These are phyloP conservation scores for Sphenopsis melanotis DNA, from an alignment of 2,797 vertebrate genomes.

Conservation along the genomic window DNA sequence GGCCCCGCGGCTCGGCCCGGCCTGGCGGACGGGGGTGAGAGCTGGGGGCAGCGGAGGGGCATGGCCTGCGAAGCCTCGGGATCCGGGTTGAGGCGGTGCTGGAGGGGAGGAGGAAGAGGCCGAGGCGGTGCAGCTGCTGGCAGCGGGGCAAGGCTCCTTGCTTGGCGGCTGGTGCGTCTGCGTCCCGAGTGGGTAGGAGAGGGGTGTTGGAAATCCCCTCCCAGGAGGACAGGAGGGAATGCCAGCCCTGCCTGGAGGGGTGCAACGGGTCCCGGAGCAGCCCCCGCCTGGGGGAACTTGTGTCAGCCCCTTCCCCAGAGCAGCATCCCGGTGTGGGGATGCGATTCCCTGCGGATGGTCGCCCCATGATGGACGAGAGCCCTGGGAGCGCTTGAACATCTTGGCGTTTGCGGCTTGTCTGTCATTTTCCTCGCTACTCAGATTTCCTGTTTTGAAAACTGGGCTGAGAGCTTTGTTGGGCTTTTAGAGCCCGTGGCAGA, in stretches of 20 bases:
- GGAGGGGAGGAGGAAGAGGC: background rate
- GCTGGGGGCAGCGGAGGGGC: background rate
- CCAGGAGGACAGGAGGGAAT: background rate
- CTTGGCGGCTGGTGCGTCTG: background rate
- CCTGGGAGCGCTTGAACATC: background rate
- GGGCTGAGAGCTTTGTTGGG: background rate
- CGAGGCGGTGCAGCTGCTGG: conserved; percentile 22
- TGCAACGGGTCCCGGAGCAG: background rate
- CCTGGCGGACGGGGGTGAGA: background rate
- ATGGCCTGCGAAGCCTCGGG: conserved; percentile 35
- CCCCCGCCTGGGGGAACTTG: background rate
- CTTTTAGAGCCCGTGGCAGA: background rate
- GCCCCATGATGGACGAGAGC: background rate
- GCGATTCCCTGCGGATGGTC: background rate
- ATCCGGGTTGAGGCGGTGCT: conserved; percentile 24
- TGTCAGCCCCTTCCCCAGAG: background rate
- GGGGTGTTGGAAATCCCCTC: background rate
- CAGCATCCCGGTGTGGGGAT: background rate
- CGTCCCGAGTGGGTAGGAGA: background rate
- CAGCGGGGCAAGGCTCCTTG: background rate
- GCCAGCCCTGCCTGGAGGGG: background rate
- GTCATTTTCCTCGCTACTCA: conserved; percentile 17
- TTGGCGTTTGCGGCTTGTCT: background rate
- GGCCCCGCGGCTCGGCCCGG: background rate
- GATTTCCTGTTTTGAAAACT: conserved; percentile 39